Percentiles rank a stretch among this genome's conserved stretches.
These are phyloP conservation scores for Cydia amplana DNA, from an alignment of 1,140 invertebrate genomes.

Conservation along the genomic window DNA sequence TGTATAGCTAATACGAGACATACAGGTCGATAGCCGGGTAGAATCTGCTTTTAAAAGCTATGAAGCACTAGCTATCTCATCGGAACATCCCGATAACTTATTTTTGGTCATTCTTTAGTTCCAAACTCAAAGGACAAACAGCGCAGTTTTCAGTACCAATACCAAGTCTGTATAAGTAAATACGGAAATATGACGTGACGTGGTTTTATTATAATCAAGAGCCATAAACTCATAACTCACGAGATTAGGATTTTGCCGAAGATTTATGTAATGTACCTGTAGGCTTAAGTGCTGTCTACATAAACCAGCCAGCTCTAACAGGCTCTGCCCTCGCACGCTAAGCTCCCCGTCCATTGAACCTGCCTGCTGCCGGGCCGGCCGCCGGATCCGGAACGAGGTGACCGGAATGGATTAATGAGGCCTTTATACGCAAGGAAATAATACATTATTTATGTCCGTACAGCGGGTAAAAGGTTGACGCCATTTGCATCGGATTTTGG, in stretches of 20 bases:
- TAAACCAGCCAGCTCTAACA: conserved; percentile 8
- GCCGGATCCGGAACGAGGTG: conserved; percentile 29
- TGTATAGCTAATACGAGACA: not conserved
- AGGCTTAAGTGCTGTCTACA: not conserved
- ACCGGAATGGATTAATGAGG: conserved; percentile 29
- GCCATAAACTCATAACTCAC: not conserved
- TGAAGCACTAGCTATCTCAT: not conserved
- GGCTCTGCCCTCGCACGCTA: conserved; percentile 1
- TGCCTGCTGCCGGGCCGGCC: not conserved
- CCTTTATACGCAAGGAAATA: conserved; percentile 10
- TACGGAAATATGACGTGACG: not conserved
- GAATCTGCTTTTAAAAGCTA: not conserved
- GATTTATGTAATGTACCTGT: conserved; percentile 9
- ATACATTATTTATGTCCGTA: conserved; percentile 25
- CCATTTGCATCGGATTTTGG: conserved; percentile 30
- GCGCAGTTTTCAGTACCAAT: not conserved
- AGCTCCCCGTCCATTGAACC: not conserved
- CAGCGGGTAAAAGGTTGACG: conserved; percentile 4
- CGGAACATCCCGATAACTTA: not conserved
- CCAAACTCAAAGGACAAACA: not conserved
- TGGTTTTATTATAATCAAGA: not conserved
- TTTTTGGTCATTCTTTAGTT: no score
- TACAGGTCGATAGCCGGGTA: not conserved
- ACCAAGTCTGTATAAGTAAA: no score
- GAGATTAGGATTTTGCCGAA: not conserved